Evolutionary conservation across 2,797 vertebrate species (phyloP).

Genomic region (Chloroceryle inda): DNA sequence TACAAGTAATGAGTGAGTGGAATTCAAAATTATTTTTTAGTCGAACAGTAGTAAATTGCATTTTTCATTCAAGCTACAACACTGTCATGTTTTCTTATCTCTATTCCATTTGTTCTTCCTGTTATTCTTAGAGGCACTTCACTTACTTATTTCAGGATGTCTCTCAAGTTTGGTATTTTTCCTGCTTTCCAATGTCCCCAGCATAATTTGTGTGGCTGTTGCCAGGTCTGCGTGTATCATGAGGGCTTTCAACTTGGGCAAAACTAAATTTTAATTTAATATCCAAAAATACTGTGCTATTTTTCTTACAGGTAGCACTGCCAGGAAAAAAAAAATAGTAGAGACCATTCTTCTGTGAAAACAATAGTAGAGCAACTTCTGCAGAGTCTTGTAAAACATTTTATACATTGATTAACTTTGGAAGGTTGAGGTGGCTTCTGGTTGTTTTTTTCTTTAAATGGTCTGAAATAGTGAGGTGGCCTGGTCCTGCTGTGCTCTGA

Average conservation of each 20-base stretch:
- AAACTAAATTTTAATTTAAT: background rate
- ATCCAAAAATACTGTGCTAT: background rate
- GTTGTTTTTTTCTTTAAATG: background rate
- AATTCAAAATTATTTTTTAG: background rate
- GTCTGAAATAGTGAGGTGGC: background rate
- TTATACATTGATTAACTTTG: background rate
- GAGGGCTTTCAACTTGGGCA: background rate
- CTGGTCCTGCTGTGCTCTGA: rapidly evolving
- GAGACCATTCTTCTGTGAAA: background rate
- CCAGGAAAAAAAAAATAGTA: background rate
- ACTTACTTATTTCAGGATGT: background rate
- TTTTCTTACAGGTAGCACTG: background rate
- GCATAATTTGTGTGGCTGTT: background rate
- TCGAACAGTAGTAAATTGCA: background rate
- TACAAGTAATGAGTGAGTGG: background rate
- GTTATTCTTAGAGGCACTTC: background rate
- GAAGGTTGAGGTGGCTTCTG: background rate
- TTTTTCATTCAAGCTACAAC: background rate
- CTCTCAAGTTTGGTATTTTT: background rate
- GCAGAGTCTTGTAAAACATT: background rate
- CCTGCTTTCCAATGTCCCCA: background rate
- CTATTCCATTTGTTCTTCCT: background rate
- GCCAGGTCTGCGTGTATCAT: background rate
- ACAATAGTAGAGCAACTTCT: background rate
- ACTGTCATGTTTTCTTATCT: background rate